Conservation (phyloP, 1,140 invertebrate species). For the Drosophila subobscura region DNA sequence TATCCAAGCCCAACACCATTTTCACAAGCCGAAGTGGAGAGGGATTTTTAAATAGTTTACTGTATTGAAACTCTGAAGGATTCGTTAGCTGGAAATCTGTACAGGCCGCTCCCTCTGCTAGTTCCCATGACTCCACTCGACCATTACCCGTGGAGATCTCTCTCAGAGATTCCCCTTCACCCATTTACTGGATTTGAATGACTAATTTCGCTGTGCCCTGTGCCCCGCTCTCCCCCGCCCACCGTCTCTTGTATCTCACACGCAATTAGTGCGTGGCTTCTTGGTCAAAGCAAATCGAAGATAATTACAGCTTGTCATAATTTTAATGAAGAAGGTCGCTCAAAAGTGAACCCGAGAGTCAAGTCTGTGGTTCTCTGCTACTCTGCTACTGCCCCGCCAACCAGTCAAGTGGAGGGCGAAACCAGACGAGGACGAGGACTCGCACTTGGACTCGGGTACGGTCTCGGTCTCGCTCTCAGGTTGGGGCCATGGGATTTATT, state of each 20-base stretch:
- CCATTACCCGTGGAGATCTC: neutral
- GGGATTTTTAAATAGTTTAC: too few species aligned
- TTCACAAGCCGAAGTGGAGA: too few species aligned
- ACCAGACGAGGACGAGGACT: slow-evolving; percentile 6
- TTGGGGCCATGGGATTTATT: slow-evolving; percentile 51
- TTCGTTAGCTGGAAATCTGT: neutral
- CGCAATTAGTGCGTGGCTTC: slow-evolving; percentile 72
- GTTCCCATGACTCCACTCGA: slow-evolving; percentile 5
- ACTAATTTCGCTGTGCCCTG: slow-evolving; percentile 33
- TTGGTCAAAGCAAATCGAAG: slow-evolving; percentile 77
- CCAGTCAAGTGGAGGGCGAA: slow-evolving; percentile 8
- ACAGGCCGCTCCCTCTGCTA: neutral
- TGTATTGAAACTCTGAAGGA: neutral
- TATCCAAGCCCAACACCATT: too few species aligned
- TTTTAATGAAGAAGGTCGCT: slow-evolving; percentile 80
- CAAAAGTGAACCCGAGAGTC: slow-evolving; percentile 53
- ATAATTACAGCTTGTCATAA: slow-evolving; percentile 82
- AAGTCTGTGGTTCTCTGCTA: neutral
- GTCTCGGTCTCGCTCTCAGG: neutral
- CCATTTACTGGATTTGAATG: slow-evolving; percentile 27
- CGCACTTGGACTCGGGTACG: neutral
- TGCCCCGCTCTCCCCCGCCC: slow-evolving; percentile 30
- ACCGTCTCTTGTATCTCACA: slow-evolving; percentile 45
- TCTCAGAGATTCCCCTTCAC: too few species aligned
- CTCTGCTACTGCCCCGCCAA: neutral